Evolutionary conservation across 2,797 vertebrate species (phyloP), one percentile per base, ranked within the genome.

Genomic region (Pampus argenteus): DNA sequence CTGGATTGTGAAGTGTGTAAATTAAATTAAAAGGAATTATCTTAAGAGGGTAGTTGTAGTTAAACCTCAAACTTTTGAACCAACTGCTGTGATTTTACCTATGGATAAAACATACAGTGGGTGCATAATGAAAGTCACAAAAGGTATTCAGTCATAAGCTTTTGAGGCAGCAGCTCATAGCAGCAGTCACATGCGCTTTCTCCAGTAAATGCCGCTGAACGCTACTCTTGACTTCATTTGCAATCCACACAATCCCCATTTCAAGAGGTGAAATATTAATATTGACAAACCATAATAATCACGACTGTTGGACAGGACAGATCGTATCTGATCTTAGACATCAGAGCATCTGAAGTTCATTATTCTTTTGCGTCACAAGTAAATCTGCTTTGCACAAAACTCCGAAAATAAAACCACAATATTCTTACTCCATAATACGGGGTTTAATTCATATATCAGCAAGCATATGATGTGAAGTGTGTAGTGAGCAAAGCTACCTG

Each of bases 401-500:
- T 36, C 2, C 1, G 13, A 55, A 36, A 50, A 58, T 23, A 42
- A 11, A 36, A 25, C 48, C 28, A 29, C 44, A 13, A 40, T n/a
- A n/a, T n/a, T 29, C 29, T 2, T 17, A 44, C 8, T 36, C 26
- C 17, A n/a, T 3, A 34, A 36, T 52, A 17, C 48, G 36, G 3
- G 18, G 18, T 64, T 56, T n/a, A 42, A 45, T 28, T 66, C 3
- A 1, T 42, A 20, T 9, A 6, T 69, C 15, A 58, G 18, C 23
- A 25, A 20, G 17, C 2, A 6, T 42, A 23, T 44, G 45, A 36
- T 25, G n/a, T 36, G 2, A 54, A 66, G 59, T 71, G 66, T 64
- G 40, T 74, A 45, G 40, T 28, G n/a, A 61, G 42, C 49, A 52
- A 58, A 60, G 45, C 52, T 60, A 6, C 51, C 14, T 5, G 29